phyloP scores from a whole-genome alignment of 2,888 invertebrate species.

The Hyppa rectilinea region DNA sequence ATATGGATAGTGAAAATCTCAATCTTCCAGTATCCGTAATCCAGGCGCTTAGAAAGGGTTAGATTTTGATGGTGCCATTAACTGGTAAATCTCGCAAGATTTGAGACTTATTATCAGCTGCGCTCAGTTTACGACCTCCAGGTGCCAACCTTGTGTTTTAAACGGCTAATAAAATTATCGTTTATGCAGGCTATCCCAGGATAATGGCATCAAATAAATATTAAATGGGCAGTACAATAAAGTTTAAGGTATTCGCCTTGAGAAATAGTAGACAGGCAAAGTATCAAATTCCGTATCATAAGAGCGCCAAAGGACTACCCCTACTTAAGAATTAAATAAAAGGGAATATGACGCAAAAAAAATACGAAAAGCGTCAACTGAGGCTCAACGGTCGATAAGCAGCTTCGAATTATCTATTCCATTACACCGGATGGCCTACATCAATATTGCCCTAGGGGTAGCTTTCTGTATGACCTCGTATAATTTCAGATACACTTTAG shows the following conservation, averaged over 20 bases:
- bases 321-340: conserved; percentile 27
- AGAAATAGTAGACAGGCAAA: conserved; percentile 14
- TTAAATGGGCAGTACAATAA: conserved; percentile 39
- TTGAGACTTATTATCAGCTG: conserved; percentile 67
- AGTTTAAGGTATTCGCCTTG: conserved; percentile 18
- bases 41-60: conserved; percentile 52
- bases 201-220: conserved; percentile 57
- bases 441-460: conserved; percentile 67
- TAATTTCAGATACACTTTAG: conserved; percentile 49
- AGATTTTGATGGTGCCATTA: conserved; percentile 54
- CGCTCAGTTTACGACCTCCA: conserved; percentile 61
- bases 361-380: conserved; percentile 40
- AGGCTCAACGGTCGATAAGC: conserved; percentile 61
- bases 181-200: conserved; percentile 47
- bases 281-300: conserved; percentile 6
- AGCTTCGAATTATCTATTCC: conserved; percentile 73
- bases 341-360: conserved; percentile 32
- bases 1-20: conserved; percentile 64
- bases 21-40: conserved; percentile 47
- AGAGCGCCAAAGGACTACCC: conserved; percentile 5
- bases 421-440: conserved; percentile 67
- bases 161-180: conserved; percentile 64
- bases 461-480: conserved; percentile 62
- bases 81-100: conserved; percentile 62
- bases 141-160: conserved; percentile 53